phyloP scores from a whole-genome alignment of 2,888 invertebrate genomes.

The Dinocampus coccinellae region DNA sequence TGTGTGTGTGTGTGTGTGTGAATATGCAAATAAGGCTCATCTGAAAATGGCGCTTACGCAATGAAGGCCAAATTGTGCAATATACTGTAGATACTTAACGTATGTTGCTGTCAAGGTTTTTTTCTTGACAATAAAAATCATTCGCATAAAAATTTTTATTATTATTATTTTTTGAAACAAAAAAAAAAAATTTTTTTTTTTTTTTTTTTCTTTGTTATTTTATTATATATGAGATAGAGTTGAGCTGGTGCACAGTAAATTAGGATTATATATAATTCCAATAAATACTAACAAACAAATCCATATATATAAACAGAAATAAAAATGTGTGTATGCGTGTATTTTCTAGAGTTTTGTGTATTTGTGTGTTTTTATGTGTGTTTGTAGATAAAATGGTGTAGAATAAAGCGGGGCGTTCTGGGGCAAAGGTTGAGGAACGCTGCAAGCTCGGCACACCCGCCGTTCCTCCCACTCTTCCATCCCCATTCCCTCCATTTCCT shows the following conservation, averaged over 20 bases:
- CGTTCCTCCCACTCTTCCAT: slow-evolving; percentile 41
- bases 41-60: slow-evolving; percentile 18
- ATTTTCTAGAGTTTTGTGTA: neutral
- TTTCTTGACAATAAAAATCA: slow-evolving; percentile 25
- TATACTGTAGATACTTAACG: neutral
- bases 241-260: neutral
- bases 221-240: neutral
- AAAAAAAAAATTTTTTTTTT: neutral
- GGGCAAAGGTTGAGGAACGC: slow-evolving; percentile 69
- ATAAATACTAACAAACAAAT: neutral
- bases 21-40: neutral
- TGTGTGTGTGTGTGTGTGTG: slow-evolving; percentile 1
- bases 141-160: neutral
- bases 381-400: neutral
- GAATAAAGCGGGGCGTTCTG: slow-evolving; percentile 57
- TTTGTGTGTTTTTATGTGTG: neutral
- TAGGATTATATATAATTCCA: neutral
- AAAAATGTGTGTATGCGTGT: neutral
- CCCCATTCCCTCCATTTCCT: slow-evolving; percentile 33
- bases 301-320: neutral
- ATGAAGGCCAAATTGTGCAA: slow-evolving; percentile 30
- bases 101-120: slow-evolving; percentile 22
- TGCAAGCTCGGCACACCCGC: slow-evolving; percentile 46
- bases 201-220: neutral
- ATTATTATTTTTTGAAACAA: no score